A percentile compares a stretch with the other conserved stretches of the same genome.
Conservation (phyloP, 35 echinoderm and acorn worm species). For the Anneissia japonica region DNA sequence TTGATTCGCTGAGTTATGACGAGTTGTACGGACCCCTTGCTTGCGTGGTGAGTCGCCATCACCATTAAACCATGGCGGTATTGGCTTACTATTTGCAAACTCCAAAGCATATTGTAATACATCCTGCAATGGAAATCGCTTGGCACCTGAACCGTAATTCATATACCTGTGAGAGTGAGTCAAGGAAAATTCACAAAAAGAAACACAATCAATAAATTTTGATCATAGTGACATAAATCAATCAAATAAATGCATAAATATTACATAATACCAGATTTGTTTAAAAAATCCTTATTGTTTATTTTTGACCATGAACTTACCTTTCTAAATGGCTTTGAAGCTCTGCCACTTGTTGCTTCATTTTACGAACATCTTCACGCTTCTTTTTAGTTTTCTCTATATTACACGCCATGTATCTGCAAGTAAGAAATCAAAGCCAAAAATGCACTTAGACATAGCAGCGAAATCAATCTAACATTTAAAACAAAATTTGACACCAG, state of each 20-base stretch:
- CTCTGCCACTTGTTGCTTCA: constrained; percentile 43
- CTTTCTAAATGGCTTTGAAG: constrained; percentile 73
- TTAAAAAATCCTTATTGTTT: too few relatives aligned
- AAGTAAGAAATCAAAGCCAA: neutral
- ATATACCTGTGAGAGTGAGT: constrained; percentile 59
- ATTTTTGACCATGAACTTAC: too few relatives aligned
- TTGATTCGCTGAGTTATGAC: neutral
- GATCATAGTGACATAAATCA: too few relatives aligned
- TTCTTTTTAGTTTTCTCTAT: constrained; percentile 48
- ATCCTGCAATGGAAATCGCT: constrained; percentile 86
- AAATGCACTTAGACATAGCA: too few relatives aligned
- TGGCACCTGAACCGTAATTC: constrained; percentile 81
- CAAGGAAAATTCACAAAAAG: neutral
- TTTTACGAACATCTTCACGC: constrained; percentile 56
- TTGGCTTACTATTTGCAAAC: constrained; percentile 70
- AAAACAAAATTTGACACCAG: neutral
- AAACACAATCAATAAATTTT: neutral
- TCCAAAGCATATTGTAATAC: constrained; percentile 89
- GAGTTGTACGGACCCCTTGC: neutral
- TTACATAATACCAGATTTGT: too few relatives aligned
- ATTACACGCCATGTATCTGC: constrained; percentile 96
- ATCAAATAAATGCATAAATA: too few relatives aligned
- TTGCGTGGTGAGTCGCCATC: neutral
- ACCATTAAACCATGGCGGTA: neutral
- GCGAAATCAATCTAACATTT: neutral